Evolutionary conservation across 2,113 vertebrate genomes (phyloP), one percentile per base, ranked within the genome.

Genomic region (Triplophysa dalaica): DNA sequence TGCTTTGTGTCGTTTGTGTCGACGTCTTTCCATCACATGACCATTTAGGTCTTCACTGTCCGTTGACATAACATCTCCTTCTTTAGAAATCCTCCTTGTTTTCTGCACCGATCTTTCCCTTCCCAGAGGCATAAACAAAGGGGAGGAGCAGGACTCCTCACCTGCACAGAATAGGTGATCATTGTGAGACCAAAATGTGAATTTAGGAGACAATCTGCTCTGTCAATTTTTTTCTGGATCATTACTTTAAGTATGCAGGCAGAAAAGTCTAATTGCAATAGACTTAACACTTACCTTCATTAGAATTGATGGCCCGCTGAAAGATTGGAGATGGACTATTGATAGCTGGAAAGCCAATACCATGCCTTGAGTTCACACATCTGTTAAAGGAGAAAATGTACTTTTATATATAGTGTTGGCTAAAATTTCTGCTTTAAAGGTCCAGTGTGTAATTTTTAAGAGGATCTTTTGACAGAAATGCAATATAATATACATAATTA

Each of bases 91-190:
- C 63, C 85, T 91, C 82, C 82, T 77, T 12, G 79, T 84, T 75
- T 80, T 86, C 61, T 84, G 83, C 17, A 48, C 1, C 2, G 83
- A 69, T 70, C 77, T 90, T 69, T 82, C 79, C 58, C 86, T 87
- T 86, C 89, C 91, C 60, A 86, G 83, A 4, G 93, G 90, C 75
- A 92, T 66, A 62, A 93, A 93, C 48, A 92, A 81, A 66, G 91
- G 89, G 19, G 92, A 91, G 52, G 92, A 93, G 75, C 89, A 82
- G 2, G 88, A 90, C 41, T 90, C 88, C 0, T 52, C 41, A 76
- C 82, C 90, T 91, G 81, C 8, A 33, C 38, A 75, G 64, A 78
- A 78, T 73, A 21, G 4, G 1, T 74, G 54, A 74, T 74, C 60
- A 61, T 56, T 3, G 13, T 43, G 33, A 74, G 54, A 13, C n/a